Conservation (phyloP, 2,113 vertebrate species). For the Mesembrinibis cayennensis region DNA sequence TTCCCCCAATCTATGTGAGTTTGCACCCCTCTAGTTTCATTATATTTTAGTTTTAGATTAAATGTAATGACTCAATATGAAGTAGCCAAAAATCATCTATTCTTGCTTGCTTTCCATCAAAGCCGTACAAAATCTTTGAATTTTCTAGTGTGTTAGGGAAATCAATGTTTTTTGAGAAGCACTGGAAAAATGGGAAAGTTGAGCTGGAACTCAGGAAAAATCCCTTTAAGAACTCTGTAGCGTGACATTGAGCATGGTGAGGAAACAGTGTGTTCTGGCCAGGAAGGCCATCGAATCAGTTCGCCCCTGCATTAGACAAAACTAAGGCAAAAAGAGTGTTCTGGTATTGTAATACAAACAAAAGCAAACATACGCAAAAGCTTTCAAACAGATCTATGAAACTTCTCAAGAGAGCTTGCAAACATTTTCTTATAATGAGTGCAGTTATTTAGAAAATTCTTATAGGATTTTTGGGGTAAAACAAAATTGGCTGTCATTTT, state of each 20-base stretch:
- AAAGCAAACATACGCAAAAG: not conserved
- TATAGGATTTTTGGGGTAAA: not conserved
- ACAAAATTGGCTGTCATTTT: not conserved
- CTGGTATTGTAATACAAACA: not conserved
- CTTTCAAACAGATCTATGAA: not conserved
- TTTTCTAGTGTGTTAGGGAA: not conserved
- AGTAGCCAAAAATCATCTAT: not conserved
- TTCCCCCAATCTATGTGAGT: not conserved
- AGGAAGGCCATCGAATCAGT: not conserved
- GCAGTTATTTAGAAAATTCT: not conserved
- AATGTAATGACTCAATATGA: not conserved
- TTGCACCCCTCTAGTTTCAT: conserved; percentile 42
- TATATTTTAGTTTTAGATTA: not conserved
- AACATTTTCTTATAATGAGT: not conserved
- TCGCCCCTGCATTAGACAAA: not conserved
- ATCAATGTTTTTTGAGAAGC: not conserved
- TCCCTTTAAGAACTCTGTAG: not conserved
- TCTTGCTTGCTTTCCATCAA: not conserved
- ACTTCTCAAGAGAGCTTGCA: not conserved
- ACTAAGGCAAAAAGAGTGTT: not conserved
- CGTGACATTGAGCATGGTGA: not conserved
- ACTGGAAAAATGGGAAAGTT: not conserved
- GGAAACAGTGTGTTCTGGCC: not conserved
- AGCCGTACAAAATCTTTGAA: not conserved
- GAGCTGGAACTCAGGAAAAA: not conserved